A percentile compares a stretch with the other conserved stretches of the same genome.
Conservation (phyloP, 2,888 invertebrate species). For the Peribatodes rhomboidaria region DNA sequence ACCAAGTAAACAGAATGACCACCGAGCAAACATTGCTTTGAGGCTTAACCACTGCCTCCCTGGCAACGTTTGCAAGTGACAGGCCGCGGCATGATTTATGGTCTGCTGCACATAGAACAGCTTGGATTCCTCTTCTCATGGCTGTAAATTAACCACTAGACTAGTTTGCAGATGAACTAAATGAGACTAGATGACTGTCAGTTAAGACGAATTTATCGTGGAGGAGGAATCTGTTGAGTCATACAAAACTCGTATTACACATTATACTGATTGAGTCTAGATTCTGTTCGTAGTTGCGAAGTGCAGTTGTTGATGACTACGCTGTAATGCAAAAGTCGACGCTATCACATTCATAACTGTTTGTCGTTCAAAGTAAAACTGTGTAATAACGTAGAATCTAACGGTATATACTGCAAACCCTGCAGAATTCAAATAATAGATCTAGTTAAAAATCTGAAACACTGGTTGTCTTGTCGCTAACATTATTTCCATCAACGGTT, state of each 20-base stretch:
- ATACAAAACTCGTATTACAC: not conserved
- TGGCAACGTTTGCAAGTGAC: slow-evolving; percentile 34
- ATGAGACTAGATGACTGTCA: slow-evolving; percentile 9
- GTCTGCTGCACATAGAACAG: slow-evolving; percentile 25
- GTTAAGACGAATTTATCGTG: not conserved
- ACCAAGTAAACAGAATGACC: slow-evolving; percentile 13
- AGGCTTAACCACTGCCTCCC: slow-evolving; percentile 17
- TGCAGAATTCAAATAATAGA: slow-evolving; percentile 1
- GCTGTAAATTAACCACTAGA: slow-evolving; percentile 23
- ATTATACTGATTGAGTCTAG: not conserved
- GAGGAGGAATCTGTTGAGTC: slow-evolving; percentile 11
- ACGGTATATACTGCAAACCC: no score
- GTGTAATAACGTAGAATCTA: not conserved
- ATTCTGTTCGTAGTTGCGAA: not conserved
- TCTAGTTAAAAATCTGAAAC: slow-evolving; percentile 11
- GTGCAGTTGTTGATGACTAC: slow-evolving; percentile 14
- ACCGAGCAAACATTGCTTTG: slow-evolving; percentile 21
- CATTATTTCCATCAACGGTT: slow-evolving; percentile 36
- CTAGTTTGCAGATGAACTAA: slow-evolving; percentile 15
- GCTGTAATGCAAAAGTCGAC: not conserved
- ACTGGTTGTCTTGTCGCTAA: slow-evolving; percentile 13
- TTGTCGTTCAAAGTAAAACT: slow-evolving; percentile 7
- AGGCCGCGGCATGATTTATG: slow-evolving; percentile 37
- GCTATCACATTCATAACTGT: slow-evolving; percentile 17
- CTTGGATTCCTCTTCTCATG: slow-evolving; percentile 21